Conservation (phyloP, 2,888 invertebrate genomes). For the Bombylius major region DNA sequence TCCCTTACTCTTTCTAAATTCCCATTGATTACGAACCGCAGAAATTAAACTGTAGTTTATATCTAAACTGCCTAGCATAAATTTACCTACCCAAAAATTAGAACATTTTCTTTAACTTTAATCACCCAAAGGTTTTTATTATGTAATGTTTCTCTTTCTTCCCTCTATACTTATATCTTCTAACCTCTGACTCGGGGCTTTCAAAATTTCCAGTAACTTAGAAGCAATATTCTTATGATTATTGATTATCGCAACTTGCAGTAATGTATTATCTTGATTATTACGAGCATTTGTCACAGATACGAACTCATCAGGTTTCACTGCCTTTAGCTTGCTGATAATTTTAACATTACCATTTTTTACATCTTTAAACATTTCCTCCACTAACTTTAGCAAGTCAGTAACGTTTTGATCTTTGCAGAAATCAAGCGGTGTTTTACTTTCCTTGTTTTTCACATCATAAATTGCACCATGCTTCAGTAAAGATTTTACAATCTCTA, state of each 20-base stretch:
- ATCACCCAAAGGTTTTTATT: too few relatives aligned
- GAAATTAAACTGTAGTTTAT: too few relatives aligned
- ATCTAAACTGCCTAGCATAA: too few relatives aligned
- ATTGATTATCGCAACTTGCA: constrained; percentile 1
- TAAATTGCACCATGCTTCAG: constrained; percentile 12
- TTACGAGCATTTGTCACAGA: constrained; percentile 2
- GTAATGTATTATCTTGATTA: neutral
- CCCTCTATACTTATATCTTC: too few relatives aligned
- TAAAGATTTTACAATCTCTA: constrained; percentile 7
- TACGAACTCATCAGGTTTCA: neutral
- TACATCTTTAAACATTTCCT: too few relatives aligned
- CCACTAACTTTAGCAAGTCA: neutral
- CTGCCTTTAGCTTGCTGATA: neutral
- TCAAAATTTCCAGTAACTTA: too few relatives aligned
- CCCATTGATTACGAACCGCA: too few relatives aligned
- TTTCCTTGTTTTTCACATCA: constrained; percentile 7
- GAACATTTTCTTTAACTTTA: too few relatives aligned
- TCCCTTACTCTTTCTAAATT: too few relatives aligned
- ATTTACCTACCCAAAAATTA: too few relatives aligned
- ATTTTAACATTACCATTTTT: neutral
- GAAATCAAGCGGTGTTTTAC: constrained; percentile 6
- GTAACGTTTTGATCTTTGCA: constrained; percentile 7
- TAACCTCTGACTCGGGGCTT: too few relatives aligned
- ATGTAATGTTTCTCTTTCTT: too few relatives aligned
- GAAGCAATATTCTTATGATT: neutral